Conservation (phyloP, 2,888 invertebrate genomes). For the Yponomeuta malinellus region DNA sequence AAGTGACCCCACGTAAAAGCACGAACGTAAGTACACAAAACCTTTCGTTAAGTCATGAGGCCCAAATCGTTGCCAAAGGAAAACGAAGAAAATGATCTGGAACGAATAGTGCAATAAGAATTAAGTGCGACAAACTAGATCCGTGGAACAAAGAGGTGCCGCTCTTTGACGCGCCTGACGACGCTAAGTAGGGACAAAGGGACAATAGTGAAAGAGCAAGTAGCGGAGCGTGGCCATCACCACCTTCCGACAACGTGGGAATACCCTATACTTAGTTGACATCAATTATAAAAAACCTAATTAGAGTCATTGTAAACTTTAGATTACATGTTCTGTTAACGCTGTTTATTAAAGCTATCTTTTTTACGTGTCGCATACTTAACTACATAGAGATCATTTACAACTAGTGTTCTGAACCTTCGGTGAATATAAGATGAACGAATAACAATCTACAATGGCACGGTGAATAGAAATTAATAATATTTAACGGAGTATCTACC, state of each 20-base stretch:
- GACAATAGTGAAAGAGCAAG: constrained; percentile 65
- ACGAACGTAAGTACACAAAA: background rate
- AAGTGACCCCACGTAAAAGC: background rate
- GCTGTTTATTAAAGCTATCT: background rate
- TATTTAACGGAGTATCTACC: too few species aligned
- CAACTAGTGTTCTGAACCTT: background rate
- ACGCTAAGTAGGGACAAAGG: constrained; percentile 58
- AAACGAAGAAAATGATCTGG: constrained; percentile 44
- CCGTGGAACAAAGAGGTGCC: constrained; percentile 46
- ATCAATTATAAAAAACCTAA: constrained; percentile 28
- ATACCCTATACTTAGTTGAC: constrained; percentile 47
- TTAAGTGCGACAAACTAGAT: constrained; percentile 64
- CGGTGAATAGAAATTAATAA: background rate
- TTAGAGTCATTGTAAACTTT: constrained; percentile 5
- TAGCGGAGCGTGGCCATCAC: constrained; percentile 67
- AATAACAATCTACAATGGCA: background rate
- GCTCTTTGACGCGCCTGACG: constrained; percentile 43
- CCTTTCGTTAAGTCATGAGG: constrained; percentile 32
- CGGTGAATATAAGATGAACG: background rate
- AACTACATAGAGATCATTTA: background rate
- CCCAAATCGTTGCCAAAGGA: constrained; percentile 31
- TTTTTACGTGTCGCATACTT: background rate
- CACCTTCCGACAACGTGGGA: constrained; percentile 68
- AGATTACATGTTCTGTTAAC: constrained; percentile 14
- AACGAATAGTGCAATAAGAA: constrained; percentile 62